Percentiles rank a stretch among this genome's conserved stretches.
Conservation (phyloP, 2,888 invertebrate genomes). For the Drosophila meridionalis region DNA sequence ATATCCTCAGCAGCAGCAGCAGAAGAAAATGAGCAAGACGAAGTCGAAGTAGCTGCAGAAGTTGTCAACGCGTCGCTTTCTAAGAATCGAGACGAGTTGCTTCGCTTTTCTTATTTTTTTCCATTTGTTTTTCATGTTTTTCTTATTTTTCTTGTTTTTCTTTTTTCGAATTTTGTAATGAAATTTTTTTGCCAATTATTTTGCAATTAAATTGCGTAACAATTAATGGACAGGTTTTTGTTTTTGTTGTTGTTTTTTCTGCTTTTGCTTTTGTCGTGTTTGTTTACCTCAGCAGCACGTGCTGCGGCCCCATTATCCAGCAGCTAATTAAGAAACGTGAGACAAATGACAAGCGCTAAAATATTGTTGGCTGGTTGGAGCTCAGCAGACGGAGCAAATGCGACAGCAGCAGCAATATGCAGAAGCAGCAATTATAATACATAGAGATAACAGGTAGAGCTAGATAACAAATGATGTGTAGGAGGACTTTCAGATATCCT, state of each 20-base stretch:
- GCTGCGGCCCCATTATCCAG: conserved; percentile 66
- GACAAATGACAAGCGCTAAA: conserved; percentile 76
- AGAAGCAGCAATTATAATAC: background rate
- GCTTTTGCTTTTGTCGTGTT: conserved; percentile 5
- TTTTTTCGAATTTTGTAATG: conserved; percentile 47
- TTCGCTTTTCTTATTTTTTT: conserved; percentile 4
- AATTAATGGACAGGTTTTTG: conserved; percentile 41
- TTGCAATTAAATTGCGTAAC: conserved; percentile 74
- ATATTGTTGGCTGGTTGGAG: conserved; percentile 59
- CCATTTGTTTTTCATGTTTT: background rate
- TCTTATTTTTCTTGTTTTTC: background rate
- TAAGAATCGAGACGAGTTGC: conserved; percentile 38
- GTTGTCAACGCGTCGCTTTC: conserved; percentile 14
- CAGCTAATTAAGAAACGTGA: conserved; percentile 82
- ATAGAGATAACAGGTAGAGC: background rate
- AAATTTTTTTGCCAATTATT: conserved; percentile 73
- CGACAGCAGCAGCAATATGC: background rate
- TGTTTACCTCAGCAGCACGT: conserved; percentile 66
- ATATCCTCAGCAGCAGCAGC: conserved; percentile 39
- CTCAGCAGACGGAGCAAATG: conserved; percentile 12
- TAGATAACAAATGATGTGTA: background rate
- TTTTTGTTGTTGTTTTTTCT: background rate
- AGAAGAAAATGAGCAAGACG: conserved; percentile 1
- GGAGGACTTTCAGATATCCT: conserved; percentile 6
- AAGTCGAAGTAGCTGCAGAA: conserved; percentile 9